Conservation (phyloP, 1,140 invertebrate species). For the Drosophila aff. region DNA sequence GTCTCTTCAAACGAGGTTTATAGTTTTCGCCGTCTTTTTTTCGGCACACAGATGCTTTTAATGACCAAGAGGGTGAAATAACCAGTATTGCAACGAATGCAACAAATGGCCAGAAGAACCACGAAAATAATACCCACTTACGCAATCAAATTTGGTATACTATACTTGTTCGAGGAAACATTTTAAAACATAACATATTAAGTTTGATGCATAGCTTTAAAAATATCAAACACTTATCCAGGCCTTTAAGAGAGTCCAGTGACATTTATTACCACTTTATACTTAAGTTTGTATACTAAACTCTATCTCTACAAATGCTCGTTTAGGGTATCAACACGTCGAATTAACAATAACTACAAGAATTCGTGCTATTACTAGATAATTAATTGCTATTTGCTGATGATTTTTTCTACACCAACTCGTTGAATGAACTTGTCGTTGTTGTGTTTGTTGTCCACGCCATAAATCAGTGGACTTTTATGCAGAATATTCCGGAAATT, state of each 20-base stretch:
- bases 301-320: no score
- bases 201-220: neutral
- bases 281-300: no score
- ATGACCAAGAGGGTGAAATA: conserved; percentile 56
- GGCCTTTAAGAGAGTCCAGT: neutral
- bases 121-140: conserved; percentile 51
- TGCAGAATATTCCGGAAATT: conserved; percentile 75
- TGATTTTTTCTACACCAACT: conserved; percentile 37
- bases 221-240: neutral
- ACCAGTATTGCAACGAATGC: conserved; percentile 46
- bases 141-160: neutral
- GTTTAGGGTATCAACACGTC: conserved; percentile 20
- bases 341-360: neutral
- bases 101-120: conserved; percentile 61
- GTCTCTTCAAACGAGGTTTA: conserved; percentile 46
- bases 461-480: conserved; percentile 75
- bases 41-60: conserved; percentile 70
- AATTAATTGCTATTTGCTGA: conserved; percentile 72
- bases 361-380: conserved; percentile 57
- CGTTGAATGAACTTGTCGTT: conserved; percentile 67
- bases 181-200: neutral
- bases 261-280: neutral
- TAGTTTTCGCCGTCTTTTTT: conserved; percentile 46
- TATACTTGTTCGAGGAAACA: neutral
- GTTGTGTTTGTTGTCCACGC: conserved; percentile 25